Evolutionary conservation across 1,140 invertebrate genomes (phyloP), one percentile per base, ranked within the genome.

Genomic region (Stenopsyche tienmushanensis): DNA sequence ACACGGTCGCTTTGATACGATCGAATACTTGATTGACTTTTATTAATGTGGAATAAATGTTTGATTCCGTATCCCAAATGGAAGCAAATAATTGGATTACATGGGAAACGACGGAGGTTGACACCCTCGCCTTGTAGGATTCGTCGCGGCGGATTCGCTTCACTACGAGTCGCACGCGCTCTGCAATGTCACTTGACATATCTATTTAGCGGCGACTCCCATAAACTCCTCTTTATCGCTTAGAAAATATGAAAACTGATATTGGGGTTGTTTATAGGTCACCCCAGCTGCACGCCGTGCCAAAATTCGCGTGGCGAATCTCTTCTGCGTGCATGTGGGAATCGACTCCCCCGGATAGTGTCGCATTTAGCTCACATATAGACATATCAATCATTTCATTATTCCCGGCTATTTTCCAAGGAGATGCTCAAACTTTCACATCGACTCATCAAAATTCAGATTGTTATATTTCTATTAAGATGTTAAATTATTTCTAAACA

Each of bases 1-100:
- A 18, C 21, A 18, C 47, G 15, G 15, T 1, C 47, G 10, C 17
- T 2, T 49, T 18, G 21, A 49, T 21, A 1, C 21, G 47, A 49
- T 49, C 21, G 47, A 49, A 23, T 20, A 2, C 2, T 18, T 1
- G 21, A 20, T 49, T 49, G 2, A 3, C 21, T 2, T n/a, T 18
- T 23, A 1, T n/a, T 23, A 18, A 3, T 20, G 15, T 3, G 29
- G n/a, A n/a, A n/a, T n/a, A n/a, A n/a, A n/a, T n/a, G n/a, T n/a
- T n/a, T n/a, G n/a, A n/a, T n/a, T n/a, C n/a, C n/a, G n/a, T n/a
- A n/a, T n/a, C 29, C 13, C 62, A 67, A 71, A 71, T 71, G 65
- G 62, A 62, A 65, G 65, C 65, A 67, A 67, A 70, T 65, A 67
- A 67, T 7, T 39, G 55, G 65, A 71, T 71, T 67, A 71, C 69